Evolutionary conservation across 2,113 vertebrate species (phyloP).

Genomic region (Solenodon paradoxus): DNA sequence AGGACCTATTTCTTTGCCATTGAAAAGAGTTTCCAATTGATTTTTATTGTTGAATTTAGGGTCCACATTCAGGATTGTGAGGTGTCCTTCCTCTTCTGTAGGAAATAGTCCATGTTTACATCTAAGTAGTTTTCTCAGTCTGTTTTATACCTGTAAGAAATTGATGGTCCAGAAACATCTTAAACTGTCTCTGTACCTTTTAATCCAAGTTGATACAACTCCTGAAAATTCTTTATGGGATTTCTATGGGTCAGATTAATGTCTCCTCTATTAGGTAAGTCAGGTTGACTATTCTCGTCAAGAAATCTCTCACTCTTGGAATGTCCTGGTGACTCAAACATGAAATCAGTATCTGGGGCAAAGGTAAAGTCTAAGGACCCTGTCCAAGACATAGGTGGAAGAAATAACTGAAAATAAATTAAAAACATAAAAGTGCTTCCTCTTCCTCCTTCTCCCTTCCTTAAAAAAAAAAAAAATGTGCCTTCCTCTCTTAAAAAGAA

Average conservation of each 20-base stretch:
- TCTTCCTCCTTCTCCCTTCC: too few relatives aligned
- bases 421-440: too few relatives aligned
- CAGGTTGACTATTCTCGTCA: background rate
- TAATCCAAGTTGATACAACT: background rate
- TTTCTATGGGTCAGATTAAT: background rate
- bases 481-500: too few relatives aligned
- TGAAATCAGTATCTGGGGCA: too few relatives aligned
- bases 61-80: background rate
- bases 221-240: background rate
- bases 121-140: background rate
- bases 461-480: too few relatives aligned
- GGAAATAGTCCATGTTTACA: background rate
- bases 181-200: background rate
- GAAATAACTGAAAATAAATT: too few relatives aligned
- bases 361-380: too few relatives aligned
- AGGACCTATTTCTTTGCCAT: background rate
- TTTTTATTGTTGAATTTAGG: background rate
- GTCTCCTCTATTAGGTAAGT: background rate
- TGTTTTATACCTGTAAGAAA: background rate
- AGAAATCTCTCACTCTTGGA: background rate
- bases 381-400: too few relatives aligned
- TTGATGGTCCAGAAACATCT: background rate
- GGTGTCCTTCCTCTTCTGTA: background rate
- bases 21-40: background rate
- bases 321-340: too few relatives aligned